These are phyloP conservation scores for Tribolium freemani DNA, from an alignment of 2,888 invertebrate species.

Conservation along the genomic window DNA sequence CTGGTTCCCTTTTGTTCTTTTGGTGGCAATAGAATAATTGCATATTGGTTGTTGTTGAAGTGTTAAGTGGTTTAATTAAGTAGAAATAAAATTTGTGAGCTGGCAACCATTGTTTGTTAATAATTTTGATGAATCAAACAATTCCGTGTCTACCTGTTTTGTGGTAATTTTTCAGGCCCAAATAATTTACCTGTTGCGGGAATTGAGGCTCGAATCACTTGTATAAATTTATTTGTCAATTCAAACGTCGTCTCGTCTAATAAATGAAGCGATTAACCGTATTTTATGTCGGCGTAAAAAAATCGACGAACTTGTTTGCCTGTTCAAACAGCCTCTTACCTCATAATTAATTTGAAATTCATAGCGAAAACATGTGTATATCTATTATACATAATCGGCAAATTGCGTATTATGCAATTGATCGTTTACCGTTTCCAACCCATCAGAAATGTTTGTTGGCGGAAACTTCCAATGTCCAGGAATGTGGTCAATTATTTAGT, in stretches of 20 bases:
- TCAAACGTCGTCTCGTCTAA: background rate
- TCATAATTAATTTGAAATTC: background rate
- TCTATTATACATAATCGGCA: background rate
- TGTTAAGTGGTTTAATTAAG: too few species aligned
- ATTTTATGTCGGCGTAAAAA: background rate
- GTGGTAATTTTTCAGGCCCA: background rate
- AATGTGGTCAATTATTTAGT: conserved; percentile 27
- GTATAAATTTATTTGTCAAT: background rate
- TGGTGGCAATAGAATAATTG: too few species aligned
- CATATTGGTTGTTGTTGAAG: too few species aligned
- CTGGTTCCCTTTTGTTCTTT: too few species aligned
- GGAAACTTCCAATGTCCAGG: conserved; percentile 13
- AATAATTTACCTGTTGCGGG: background rate
- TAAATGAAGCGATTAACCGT: background rate
- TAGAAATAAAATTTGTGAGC: too few species aligned
- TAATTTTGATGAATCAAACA: too few species aligned
- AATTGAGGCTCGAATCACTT: background rate
- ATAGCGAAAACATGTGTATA: background rate
- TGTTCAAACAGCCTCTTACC: background rate
- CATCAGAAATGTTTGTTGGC: background rate
- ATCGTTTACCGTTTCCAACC: background rate
- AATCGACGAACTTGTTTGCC: background rate
- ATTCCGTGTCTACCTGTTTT: too few species aligned
- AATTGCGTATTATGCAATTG: background rate
- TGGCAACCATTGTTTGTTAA: too few species aligned